A percentile compares a stretch with the other conserved stretches of the same genome.
phyloP scores from a whole-genome alignment of 2,888 invertebrate species.

The Phyllotreta striolata region DNA sequence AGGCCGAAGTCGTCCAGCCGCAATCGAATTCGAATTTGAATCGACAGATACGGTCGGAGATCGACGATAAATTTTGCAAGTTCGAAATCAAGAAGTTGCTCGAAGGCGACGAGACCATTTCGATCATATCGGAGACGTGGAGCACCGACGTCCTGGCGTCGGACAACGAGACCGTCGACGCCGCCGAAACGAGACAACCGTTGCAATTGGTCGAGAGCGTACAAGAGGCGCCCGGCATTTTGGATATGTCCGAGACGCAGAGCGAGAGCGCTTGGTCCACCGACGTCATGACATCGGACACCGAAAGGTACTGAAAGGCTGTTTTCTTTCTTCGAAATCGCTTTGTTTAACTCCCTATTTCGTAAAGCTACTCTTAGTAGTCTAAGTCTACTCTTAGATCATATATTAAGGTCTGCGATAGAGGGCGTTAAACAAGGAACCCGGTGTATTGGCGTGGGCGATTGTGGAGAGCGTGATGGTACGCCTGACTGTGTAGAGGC shows the following conservation, averaged over 20 bases:
- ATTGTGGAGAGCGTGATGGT: too few relatives aligned
- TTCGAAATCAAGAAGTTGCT: constrained; percentile 89
- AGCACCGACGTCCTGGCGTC: constrained; percentile 97
- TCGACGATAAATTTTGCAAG: constrained; percentile 98
- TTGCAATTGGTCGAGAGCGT: constrained; percentile 56
- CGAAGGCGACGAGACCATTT: constrained; percentile 91
- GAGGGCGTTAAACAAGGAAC: too few relatives aligned
- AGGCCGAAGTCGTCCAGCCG: constrained; percentile 60
- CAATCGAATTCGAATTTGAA: constrained; percentile 61
- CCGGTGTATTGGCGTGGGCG: too few relatives aligned
- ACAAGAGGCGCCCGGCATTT: constrained; percentile 57
- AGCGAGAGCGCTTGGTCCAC: constrained; percentile 98
- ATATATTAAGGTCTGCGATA: too few relatives aligned
- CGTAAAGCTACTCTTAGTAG: too few relatives aligned
- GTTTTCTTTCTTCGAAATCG: too few relatives aligned
- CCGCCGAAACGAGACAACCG: constrained; percentile 61
- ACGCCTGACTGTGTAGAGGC: background rate
- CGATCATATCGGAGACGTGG: constrained; percentile 98
- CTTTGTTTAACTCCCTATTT: too few relatives aligned
- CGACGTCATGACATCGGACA: constrained; percentile 93
- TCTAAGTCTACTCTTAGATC: too few relatives aligned
- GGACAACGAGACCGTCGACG: constrained; percentile 93
- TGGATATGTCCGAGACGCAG: constrained; percentile 89
- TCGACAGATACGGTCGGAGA: constrained; percentile 91
- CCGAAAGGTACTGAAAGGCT: constrained; percentile 72